Percentiles rank a stretch among this genome's conserved stretches.
Evolutionary conservation across 2,797 vertebrate genomes (phyloP).

Genomic region (Clarias pachynema): DNA sequence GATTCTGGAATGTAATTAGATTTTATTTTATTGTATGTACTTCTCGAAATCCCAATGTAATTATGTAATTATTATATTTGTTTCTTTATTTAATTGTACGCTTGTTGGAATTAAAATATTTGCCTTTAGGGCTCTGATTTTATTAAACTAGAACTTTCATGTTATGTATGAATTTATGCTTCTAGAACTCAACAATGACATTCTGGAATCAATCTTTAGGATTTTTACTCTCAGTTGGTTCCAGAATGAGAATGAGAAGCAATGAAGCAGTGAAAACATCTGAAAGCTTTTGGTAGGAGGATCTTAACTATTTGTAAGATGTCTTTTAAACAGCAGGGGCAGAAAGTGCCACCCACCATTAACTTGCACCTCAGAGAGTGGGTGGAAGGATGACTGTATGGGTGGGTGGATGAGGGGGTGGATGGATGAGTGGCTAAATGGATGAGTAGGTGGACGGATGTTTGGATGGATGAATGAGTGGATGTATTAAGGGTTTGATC

Average conservation of each 20-base stretch:
- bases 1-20: neutral
- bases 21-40: neutral
- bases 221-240: neutral
- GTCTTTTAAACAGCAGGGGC: neutral
- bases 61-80: neutral
- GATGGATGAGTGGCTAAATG: neutral
- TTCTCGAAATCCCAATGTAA: neutral
- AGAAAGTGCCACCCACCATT: neutral
- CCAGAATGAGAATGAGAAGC: neutral
- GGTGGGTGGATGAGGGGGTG: neutral
- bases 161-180: neutral
- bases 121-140: neutral
- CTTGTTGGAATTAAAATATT: neutral
- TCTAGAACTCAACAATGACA: neutral
- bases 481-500: no score
- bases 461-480: neutral
- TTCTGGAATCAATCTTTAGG: neutral
- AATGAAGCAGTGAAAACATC: neutral
- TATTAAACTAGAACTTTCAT: neutral
- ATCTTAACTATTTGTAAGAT: neutral
- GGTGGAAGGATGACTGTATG: neutral
- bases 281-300: neutral
- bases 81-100: neutral
- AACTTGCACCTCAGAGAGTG: neutral
- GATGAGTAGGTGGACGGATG: no score